A percentile compares a stretch with the other conserved stretches of the same genome.
Conservation (phyloP, 2,797 vertebrate genomes). For the Vespertilio murinus region DNA sequence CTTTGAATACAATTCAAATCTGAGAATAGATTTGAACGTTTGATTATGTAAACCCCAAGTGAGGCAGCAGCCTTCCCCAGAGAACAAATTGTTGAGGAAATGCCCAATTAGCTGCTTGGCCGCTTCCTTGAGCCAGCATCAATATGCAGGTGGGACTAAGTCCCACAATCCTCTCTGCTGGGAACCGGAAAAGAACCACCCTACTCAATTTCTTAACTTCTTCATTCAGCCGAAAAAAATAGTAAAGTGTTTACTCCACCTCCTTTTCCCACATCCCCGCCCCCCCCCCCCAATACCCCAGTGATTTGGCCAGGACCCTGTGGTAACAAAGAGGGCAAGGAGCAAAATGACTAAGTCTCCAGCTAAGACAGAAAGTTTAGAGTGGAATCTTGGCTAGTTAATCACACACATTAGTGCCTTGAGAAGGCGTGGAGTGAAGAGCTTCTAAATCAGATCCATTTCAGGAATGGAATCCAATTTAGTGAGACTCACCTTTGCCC, state of each 20-base stretch:
- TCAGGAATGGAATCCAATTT: slow-evolving; percentile 14
- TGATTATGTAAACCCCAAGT: not conserved
- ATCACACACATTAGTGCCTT: slow-evolving; percentile 72
- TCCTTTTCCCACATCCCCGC: not conserved
- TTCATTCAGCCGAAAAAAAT: not conserved
- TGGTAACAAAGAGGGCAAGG: not conserved
- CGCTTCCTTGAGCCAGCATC: slow-evolving; percentile 20
- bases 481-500: not conserved
- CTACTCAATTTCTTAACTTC: not conserved
- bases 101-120: not conserved
- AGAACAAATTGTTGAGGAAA: slow-evolving; percentile 55
- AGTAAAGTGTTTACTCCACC: not conserved
- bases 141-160: not conserved
- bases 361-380: slow-evolving; percentile 66
- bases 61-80: not conserved
- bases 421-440: slow-evolving; percentile 65
- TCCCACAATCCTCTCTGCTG: not conserved
- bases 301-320: not conserved
- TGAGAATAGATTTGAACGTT: not conserved
- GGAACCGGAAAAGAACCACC: not conserved
- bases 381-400: slow-evolving; percentile 60
- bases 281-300: not conserved
- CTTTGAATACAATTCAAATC: slow-evolving; percentile 12
- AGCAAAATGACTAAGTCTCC: slow-evolving; percentile 59
- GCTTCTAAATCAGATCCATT: slow-evolving; percentile 78